These are phyloP conservation scores for Apolygus lucorum DNA, from an alignment of 1,140 invertebrate genomes.

Conservation along the genomic window DNA sequence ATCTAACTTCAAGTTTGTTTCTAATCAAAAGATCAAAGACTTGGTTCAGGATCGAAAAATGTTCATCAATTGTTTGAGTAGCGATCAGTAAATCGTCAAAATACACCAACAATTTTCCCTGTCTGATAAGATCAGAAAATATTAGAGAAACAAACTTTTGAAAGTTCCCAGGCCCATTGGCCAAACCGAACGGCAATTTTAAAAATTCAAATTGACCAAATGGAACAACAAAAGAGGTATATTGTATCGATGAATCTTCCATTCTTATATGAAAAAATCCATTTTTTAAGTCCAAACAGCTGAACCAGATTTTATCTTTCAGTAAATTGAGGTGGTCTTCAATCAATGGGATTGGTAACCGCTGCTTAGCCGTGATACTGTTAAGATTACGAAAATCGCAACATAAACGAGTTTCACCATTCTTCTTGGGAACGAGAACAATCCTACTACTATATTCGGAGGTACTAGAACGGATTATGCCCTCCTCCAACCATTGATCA, in stretches of 20 bases:
- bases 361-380: background rate
- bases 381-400: background rate
- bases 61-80: constrained; percentile 17
- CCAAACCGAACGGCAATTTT: constrained; percentile 42
- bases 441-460: background rate
- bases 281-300: constrained; percentile 36
- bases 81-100: background rate
- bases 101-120: background rate
- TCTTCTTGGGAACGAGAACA: background rate
- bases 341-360: constrained; percentile 32
- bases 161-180: constrained; percentile 41
- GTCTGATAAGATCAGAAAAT: background rate
- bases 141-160: constrained; percentile 37
- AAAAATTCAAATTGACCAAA: constrained; percentile 40
- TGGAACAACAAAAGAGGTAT: constrained; percentile 34
- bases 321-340: constrained; percentile 30
- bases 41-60: background rate
- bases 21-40: constrained; percentile 16
- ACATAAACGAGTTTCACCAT: background rate
- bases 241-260: constrained; percentile 36
- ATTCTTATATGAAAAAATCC: constrained; percentile 40
- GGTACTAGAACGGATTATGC: background rate
- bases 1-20: constrained; percentile 20
- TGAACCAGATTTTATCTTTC: constrained; percentile 34
- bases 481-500: no score